Evolutionary conservation across 2,888 invertebrate genomes (phyloP), one percentile per base, ranked within the genome.

Genomic region (Elmis aenea): DNA sequence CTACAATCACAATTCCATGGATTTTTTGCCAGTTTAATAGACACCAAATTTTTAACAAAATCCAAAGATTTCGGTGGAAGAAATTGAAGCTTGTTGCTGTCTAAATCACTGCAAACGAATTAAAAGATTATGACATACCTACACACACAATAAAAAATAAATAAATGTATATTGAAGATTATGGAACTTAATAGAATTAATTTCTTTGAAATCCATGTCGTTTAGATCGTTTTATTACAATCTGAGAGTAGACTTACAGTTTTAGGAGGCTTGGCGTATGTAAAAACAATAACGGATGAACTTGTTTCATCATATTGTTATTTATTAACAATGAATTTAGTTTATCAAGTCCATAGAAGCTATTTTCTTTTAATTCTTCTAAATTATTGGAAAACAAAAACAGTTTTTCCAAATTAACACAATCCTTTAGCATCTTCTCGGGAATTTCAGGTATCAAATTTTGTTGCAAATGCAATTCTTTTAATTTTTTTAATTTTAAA

Each of bases 1-100:
- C 79, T 77, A 56, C 87, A 86, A 59, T 86, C 85, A 54, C 87
- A 87, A 55, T 85, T 82, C 86, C 86, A 86, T 0, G 85, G 83
- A 62, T 87, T 87, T 50, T 82, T 79, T 1, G 81, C 80, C 16
- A 87, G 64, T 55, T 83, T 83, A 5, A 86, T 74, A 27, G 81
- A 77, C 3, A 76, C 72, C 28, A 87, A 66, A 42, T 76, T 73
- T 1, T 75, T 71, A 50, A 81, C 70, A 33, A 72, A 72, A 56
- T 84, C 83, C 40, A 86, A 63, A 2, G 79, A 74, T 41, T 81
- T 77, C 1, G 78, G 73, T 2, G 84, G 83, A 28, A 86, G 60
- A 43, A 75, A 79, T 21, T 79, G 77, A 39, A 86, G 76, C 65
- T 79, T 76, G 58, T 87, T 87, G 52, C 79, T 81, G 58, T 86